Evolutionary conservation across 2,888 invertebrate species (phyloP).

Genomic region (Trissolcus japonicus): DNA sequence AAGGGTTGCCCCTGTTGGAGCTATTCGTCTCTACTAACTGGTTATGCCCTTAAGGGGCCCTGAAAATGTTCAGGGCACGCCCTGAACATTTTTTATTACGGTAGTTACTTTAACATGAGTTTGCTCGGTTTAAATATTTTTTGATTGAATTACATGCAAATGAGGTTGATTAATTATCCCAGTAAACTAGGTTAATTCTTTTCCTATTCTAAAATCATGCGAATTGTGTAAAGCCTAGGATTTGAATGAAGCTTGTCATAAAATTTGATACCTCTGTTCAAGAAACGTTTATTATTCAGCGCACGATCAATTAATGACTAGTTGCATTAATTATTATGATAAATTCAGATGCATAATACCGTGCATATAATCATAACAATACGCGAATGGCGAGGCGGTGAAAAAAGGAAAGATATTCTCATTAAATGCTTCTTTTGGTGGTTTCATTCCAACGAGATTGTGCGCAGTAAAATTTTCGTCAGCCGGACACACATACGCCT

Average conservation of each 20-base stretch:
- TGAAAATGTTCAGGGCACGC: too few relatives aligned
- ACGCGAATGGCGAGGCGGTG: not conserved
- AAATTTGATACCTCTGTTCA: not conserved
- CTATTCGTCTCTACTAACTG: too few relatives aligned
- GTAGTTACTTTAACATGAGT: conserved; percentile 9
- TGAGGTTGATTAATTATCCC: conserved; percentile 34
- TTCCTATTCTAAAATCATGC: not conserved
- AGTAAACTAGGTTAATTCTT: conserved; percentile 26
- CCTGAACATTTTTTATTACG: too few relatives aligned
- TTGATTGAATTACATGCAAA: conserved; percentile 20
- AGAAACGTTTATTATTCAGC: not conserved
- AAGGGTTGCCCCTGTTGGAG: too few relatives aligned
- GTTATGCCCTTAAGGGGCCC: too few relatives aligned
- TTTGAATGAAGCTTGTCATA: not conserved
- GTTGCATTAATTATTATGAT: conserved; percentile 27
- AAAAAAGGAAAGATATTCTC: conserved; percentile 38
- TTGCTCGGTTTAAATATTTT: conserved; percentile 1
- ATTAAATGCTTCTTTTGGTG: conserved; percentile 33
- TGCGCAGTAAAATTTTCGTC: conserved; percentile 37
- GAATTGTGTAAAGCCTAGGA: not conserved
- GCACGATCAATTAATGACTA: conserved; percentile 12
- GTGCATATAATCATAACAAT: conserved; percentile 28
- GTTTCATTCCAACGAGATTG: conserved; percentile 47
- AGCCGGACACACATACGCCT: conserved; percentile 16
- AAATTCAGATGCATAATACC: conserved; percentile 5